Conservation (phyloP, 2,888 invertebrate species). For the Ischnus inquisitorius region DNA sequence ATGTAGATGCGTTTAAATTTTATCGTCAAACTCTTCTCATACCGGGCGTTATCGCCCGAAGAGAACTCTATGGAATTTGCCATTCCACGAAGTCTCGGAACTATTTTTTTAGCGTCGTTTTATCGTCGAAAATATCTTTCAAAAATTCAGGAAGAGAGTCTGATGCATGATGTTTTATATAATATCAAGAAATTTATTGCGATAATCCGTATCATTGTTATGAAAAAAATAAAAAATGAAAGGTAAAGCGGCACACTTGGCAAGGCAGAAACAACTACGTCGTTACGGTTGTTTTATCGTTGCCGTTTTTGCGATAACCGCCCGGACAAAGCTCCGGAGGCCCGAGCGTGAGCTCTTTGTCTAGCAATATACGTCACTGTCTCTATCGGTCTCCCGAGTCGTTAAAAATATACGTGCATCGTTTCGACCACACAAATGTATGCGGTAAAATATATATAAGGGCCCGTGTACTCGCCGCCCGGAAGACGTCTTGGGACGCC, state of each 20-base stretch:
- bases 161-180: neutral
- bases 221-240: neutral
- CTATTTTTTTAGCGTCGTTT: neutral
- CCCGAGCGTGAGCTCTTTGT: slow-evolving; percentile 15
- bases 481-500: slow-evolving; percentile 58
- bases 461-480: slow-evolving; percentile 32
- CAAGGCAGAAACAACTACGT: slow-evolving; percentile 5
- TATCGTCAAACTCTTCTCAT: neutral
- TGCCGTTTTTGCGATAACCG: slow-evolving; percentile 23
- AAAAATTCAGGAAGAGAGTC: neutral
- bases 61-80: neutral
- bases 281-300: slow-evolving; percentile 28
- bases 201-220: neutral
- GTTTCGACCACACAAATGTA: slow-evolving; percentile 24
- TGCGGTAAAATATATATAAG: slow-evolving; percentile 43
- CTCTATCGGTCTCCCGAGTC: slow-evolving; percentile 30
- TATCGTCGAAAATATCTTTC: neutral
- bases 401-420: slow-evolving; percentile 24
- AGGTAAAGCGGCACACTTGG: neutral
- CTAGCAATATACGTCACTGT: slow-evolving; percentile 40
- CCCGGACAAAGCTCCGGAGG: neutral
- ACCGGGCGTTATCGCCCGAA: neutral
- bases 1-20: neutral
- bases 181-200: neutral
- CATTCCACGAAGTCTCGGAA: neutral